Evolutionary conservation across 2,888 invertebrate genomes (phyloP), one percentile per base, ranked within the genome.

Genomic region (Hydrotaea diabolus): DNA sequence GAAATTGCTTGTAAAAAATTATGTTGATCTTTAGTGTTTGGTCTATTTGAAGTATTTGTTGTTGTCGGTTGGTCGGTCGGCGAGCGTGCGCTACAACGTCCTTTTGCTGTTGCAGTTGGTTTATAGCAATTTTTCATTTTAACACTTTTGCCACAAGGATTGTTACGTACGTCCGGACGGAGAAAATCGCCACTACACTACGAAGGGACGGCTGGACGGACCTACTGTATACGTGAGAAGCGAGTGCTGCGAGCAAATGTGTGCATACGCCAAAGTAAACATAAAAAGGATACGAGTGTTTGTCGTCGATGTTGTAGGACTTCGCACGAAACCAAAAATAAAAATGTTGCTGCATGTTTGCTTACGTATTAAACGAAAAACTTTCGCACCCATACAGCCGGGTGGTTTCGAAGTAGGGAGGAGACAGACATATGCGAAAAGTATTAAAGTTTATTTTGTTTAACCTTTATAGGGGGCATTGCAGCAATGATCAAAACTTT

Each of bases 1-100:
- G 76, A 85, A 85, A 82, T 85, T 72, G 79, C 66, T 82, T 76
- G 71, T 79, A 74, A 77, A 85, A 79, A 82, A 73, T 69, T 71
- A 73, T 66, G 77, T 76, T 49, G 73, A n/a, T 79, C 53, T 78
- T 78, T 72, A 17, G 69, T 76, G n/a, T 72, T 81, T 74, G 64
- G n/a, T 71, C 26, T 26, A 9, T 57, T 76, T 76, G 26, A 49
- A 62, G 43, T 53, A 49, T 55, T 36, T 55, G 55, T 21, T 73
- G 23, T 55, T 72, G 13, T 72, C 43, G n/a, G 26, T 73, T 11
- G 21, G 62, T 55, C 69, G 49, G 15, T 49, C 49, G n/a, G 49
- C 49, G n/a, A 31, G 49, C 43, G 2, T 7, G 13, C 11, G 43
- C 9, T 43, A 11, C 13, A n/a, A n/a, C n/a, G n/a, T 43, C 11